Evolutionary conservation across 1,140 invertebrate genomes (phyloP).

Genomic region (Caerostris darwini): DNA sequence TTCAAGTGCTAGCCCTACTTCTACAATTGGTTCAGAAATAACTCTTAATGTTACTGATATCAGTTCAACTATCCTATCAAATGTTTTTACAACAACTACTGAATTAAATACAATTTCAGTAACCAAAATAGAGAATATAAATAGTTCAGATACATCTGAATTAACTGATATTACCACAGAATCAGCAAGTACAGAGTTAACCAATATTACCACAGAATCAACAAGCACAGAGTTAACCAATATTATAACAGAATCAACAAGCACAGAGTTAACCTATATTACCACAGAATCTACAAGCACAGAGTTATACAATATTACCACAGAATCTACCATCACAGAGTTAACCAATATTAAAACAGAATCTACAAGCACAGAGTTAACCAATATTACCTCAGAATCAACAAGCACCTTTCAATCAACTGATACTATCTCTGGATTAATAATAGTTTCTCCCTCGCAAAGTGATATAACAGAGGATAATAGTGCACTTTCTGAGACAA

Average conservation of each 20-base stretch:
- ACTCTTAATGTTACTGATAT: background rate
- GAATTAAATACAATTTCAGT: no score
- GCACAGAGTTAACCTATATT: background rate
- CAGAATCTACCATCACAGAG: no score
- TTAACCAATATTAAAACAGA: no score
- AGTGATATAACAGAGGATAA: no score
- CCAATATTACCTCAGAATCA: no score
- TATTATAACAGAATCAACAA: background rate
- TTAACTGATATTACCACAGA: background rate
- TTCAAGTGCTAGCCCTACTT: background rate
- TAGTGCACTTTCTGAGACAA: no score
- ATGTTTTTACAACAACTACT: background rate
- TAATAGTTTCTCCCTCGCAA: no score
- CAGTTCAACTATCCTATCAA: background rate
- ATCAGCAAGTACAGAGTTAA: background rate
- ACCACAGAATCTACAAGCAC: background rate
- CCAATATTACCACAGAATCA: background rate
- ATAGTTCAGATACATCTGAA: background rate
- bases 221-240: background rate
- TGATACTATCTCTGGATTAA: no score
- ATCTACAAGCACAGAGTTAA: no score
- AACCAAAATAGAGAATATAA: background rate
- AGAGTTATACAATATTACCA: no score
- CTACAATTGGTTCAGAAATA: background rate
- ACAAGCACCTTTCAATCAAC: no score